A percentile compares a stretch with the other conserved stretches of the same genome.
These are phyloP conservation scores for Sepiola atlantica DNA, from an alignment of 2,888 invertebrate species.

Conservation along the genomic window DNA sequence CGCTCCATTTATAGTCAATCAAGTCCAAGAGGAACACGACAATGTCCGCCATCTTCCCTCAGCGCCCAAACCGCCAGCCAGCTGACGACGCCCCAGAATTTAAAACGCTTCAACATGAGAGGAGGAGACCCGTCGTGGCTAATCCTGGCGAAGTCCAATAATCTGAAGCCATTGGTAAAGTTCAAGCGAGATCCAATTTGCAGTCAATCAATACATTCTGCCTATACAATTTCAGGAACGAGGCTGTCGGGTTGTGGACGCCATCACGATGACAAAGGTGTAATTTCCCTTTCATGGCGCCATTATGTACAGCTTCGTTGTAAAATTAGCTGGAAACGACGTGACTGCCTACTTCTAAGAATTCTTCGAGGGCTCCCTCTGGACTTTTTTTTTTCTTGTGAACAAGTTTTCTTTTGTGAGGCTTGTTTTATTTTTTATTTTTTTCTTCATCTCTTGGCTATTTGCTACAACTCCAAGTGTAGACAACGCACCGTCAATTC, in stretches of 20 bases:
- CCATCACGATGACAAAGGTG: constrained; percentile 21
- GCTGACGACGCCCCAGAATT: constrained; percentile 4
- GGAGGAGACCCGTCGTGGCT: constrained; percentile 8
- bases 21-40: neutral
- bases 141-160: constrained; percentile 32
- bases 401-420: neutral
- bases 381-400: neutral
- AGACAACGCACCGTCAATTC: neutral
- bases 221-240: neutral
- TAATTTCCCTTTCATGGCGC: constrained; percentile 11
- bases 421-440: neutral
- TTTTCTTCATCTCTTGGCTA: neutral
- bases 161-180: constrained; percentile 21
- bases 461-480: neutral
- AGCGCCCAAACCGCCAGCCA: neutral
- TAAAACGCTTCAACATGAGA: constrained; percentile 20
- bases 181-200: constrained; percentile 32
- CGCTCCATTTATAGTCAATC: constrained; percentile 32
- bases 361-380: constrained; percentile 6
- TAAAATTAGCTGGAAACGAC: constrained; percentile 32
- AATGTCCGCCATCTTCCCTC: neutral
- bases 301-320: constrained; percentile 20
- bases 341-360: neutral
- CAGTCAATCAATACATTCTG: neutral
- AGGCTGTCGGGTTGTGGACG: constrained; percentile 32